Conservation (phyloP, 2,797 vertebrate species). For the Tolypeutes matacus region DNA sequence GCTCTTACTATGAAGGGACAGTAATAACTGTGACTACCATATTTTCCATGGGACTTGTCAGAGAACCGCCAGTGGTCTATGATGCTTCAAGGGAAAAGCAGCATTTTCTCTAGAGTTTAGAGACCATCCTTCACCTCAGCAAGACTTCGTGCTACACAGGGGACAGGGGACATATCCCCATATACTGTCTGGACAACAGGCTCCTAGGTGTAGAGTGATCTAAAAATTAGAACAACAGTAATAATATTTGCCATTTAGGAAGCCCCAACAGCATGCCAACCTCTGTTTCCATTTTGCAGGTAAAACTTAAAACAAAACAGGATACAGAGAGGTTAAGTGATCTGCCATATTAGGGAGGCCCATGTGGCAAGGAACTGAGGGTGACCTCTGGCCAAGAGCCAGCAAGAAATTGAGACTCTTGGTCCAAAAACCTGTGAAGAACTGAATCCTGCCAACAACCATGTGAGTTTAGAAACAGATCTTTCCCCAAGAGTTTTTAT, state of each 20-base stretch:
- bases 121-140: background rate
- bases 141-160: background rate
- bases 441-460: conserved; percentile 6
- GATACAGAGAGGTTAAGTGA: background rate
- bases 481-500: background rate
- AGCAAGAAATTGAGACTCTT: background rate
- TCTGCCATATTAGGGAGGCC: background rate
- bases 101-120: background rate
- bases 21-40: background rate
- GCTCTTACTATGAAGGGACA: background rate
- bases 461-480: background rate
- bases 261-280: background rate
- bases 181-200: background rate
- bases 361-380: background rate
- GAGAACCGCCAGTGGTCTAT: background rate
- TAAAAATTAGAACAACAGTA: background rate
- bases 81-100: background rate
- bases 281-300: background rate
- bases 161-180: background rate
- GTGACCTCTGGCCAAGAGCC: background rate
- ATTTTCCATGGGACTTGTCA: background rate
- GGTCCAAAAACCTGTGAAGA: background rate
- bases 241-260: background rate
- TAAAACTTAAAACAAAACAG: background rate
- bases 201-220: background rate